A percentile compares a stretch with the other conserved stretches of the same genome.
Conservation (phyloP, 2,113 vertebrate species). For the Halichoerus grypus region DNA sequence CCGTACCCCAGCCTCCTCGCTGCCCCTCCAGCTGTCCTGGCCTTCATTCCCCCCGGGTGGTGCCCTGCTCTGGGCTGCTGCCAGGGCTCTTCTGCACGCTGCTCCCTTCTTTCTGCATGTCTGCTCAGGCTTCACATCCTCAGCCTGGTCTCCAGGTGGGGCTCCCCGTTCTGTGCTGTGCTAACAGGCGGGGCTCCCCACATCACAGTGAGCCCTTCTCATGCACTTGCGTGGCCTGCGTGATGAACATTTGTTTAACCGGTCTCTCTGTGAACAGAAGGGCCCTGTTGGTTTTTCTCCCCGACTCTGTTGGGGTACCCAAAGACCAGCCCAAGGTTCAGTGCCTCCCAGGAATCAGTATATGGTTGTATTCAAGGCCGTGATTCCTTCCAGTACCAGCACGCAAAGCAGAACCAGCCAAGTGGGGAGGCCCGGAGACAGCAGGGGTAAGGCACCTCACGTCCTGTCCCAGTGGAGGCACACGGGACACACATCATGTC, state of each 20-base stretch:
- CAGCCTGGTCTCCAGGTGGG: accelerated
- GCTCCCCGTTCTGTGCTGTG: neutral
- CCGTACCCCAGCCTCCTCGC: accelerated
- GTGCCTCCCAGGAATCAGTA: accelerated
- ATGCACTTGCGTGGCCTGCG: accelerated
- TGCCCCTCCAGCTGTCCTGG: too few relatives aligned
- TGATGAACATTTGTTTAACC: neutral
- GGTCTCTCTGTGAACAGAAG: neutral
- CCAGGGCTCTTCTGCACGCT: accelerated
- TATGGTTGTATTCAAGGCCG: accelerated
- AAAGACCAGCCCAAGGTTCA: too few relatives aligned
- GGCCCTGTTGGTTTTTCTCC: neutral
- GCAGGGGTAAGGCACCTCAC: accelerated
- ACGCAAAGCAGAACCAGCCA: accelerated
- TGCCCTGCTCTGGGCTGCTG: too few relatives aligned
- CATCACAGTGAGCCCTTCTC: neutral
- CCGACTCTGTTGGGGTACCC: neutral
- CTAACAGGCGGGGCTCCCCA: accelerated
- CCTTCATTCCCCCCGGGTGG: neutral
- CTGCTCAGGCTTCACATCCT: neutral
- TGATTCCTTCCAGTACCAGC: accelerated
- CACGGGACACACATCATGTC: accelerated
- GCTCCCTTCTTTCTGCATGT: too few relatives aligned
- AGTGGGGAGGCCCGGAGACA: accelerated
- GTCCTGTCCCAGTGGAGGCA: neutral